Base-by-base conservation (phyloP, 2,888 invertebrate species). In the Camptogramma bilineatum region DNA sequence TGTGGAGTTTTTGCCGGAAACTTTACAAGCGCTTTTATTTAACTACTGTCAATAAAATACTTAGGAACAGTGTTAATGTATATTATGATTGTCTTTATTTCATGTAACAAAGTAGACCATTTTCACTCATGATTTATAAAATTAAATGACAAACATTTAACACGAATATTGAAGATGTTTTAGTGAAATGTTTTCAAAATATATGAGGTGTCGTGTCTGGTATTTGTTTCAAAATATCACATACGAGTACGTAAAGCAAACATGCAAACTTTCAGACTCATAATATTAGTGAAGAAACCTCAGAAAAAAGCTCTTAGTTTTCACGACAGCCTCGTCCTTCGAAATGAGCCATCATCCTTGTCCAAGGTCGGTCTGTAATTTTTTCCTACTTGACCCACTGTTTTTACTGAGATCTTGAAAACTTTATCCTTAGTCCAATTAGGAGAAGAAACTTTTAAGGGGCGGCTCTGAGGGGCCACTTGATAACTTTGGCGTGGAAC, bases 341-440 rank as follows among this genome's bases (percentile, higher is more conserved):
- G 17, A 17, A 44, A 44, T 13, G 34, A 39, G 34, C 44, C 44
- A 17, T 44, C 44, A 44, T 44, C 44, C 44, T 54, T 54, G 10
- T 21, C 17, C 17, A 24, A 44, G 16, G 19, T 56, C 18, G 24
- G 10, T 28, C 7, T n/a, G 21, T n/a, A 31, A 21, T 50, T 54
- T 51, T 44, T 51, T 48, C 16, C 44, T 44, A 21, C 31, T 55
- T 48, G 54, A 55, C 62, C 54, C 59, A 55, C 44, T 48, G 48
- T 52, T 42, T 69, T 58, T 50, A 55, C 59, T 28, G 42, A 54
- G 48, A 54, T 53, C 65, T 54, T 68, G 53, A 58, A 66, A 68
- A 66, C 62, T 65, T 59, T 53, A 42, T 58, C 57, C 65, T 69
- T 66, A 52, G 44, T 69, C 68, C 69, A 71, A 70, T 70, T 70